Base-by-base conservation (phyloP, 1,140 invertebrate species). In the Drosophila serrata region DNA sequence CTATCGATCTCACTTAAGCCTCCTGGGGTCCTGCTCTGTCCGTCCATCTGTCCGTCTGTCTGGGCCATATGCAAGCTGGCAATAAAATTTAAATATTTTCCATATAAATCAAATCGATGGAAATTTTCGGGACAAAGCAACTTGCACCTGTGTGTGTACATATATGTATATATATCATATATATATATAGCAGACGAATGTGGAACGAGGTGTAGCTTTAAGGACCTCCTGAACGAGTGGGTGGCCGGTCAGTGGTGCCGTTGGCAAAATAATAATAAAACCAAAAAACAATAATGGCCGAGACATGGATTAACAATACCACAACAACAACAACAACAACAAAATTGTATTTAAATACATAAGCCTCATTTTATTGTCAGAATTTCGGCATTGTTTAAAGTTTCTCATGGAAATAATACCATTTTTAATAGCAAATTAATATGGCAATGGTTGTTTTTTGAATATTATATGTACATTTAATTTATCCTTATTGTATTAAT, bases 41-140 rank as follows among this genome's bases (percentile, higher is more conserved):
- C 35, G 19, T 24, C 35, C 40, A n/a, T 33, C 13, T 70, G 56
- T 58, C 62, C 27, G 17, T 19, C 42, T 39, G 63, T 51, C 48
- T 59, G 62, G 64, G 70, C 84, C 84, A 90, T 88, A 88, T 88
- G 85, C 76, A 88, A 84, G 74, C 81, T 69, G 85, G 84, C 84
- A 88, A 88, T 88, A 88, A 88, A 88, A 88, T 88, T 88, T 88
- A 88, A 88, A 88, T 88, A 88, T 88, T 88, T 90, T 88, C 68
- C 84, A 84, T 88, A 90, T 88, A 88, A 88, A 88, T 88, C 85
- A 88, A 88, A 88, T 88, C 84, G 84, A 88, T 88, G 79, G 63
- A 79, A 82, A 88, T 76, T 88, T 87, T 87, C 76, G 82, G 82
- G 68, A 73, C 63, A 88, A 82, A 80, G 49, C 33, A 69, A 69